These are phyloP conservation scores for Holocentrus rufus DNA, from an alignment of 2,797 vertebrate species.

Conservation along the genomic window DNA sequence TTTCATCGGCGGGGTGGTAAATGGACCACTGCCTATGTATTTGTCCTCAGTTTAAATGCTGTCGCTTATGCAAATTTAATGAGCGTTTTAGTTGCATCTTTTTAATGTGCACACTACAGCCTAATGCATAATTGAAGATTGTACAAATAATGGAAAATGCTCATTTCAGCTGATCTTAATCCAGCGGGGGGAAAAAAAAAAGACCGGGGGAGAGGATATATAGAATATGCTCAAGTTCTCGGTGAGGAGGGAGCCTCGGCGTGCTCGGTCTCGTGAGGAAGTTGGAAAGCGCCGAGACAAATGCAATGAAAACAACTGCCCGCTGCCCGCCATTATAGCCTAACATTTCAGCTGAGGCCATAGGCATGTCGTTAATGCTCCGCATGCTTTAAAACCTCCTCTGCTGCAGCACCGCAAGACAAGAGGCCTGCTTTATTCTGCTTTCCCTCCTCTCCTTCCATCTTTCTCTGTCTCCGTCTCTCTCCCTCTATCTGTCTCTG, in stretches of 20 bases:
- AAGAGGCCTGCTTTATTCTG: not conserved
- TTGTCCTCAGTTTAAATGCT: constrained; percentile 78
- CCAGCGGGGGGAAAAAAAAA: constrained; percentile 28
- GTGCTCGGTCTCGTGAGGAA: not conserved
- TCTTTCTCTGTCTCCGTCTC: not conserved
- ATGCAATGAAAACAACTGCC: not conserved
- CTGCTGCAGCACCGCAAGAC: not conserved
- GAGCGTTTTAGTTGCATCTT: constrained; percentile 83
- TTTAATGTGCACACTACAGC: constrained; percentile 80
- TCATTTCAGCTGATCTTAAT: constrained; percentile 66
- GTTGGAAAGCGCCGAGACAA: not conserved
- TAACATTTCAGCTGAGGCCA: not conserved
- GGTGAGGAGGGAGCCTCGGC: not conserved
- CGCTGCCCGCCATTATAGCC: not conserved
- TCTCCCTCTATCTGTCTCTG: constrained; percentile 1
- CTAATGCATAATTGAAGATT: constrained; percentile 84
- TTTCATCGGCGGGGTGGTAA: constrained; percentile 77
- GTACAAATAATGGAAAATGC: constrained; percentile 77
- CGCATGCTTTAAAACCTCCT: not conserved
- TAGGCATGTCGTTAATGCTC: not conserved
- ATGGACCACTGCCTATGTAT: constrained; percentile 68
- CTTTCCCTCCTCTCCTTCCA: not conserved
- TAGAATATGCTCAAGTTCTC: not conserved
- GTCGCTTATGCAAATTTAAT: constrained; percentile 83
- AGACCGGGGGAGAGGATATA: constrained; percentile 12